A percentile compares a stretch with the other conserved stretches of the same genome.
These are phyloP conservation scores for Enteromius afrohamiltoni DNA, from an alignment of 2,797 vertebrate genomes.

Conservation along the genomic window DNA sequence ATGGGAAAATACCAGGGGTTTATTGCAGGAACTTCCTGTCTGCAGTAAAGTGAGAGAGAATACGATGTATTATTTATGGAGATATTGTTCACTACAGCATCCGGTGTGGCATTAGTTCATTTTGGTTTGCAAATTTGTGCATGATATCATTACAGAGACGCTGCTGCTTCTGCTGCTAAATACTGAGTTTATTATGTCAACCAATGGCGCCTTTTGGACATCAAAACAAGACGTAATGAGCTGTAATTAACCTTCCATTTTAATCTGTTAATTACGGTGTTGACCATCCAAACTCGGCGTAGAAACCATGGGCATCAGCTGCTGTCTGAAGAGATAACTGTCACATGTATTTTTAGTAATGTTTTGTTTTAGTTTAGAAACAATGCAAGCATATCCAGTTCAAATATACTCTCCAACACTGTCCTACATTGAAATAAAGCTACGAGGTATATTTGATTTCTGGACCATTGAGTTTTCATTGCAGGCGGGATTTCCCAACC, in stretches of 20 bases:
- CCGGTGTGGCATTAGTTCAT: constrained; percentile 24
- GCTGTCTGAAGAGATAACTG: constrained; percentile 16
- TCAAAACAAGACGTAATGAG: constrained; percentile 51
- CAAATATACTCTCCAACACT: background rate
- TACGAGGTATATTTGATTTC: background rate
- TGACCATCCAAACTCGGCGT: constrained; percentile 1
- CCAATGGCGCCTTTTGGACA: constrained; percentile 42
- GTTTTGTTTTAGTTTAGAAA: constrained; percentile 11
- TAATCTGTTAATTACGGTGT: constrained; percentile 59
- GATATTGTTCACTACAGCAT: background rate
- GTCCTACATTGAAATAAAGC: too few species aligned
- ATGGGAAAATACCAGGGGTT: constrained; percentile 33
- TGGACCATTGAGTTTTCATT: background rate
- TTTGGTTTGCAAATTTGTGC: constrained; percentile 29
- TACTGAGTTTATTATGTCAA: constrained; percentile 33
- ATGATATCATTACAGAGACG: constrained; percentile 30
- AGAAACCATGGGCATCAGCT: constrained; percentile 17
- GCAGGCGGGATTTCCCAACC: background rate
- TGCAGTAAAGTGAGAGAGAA: background rate
- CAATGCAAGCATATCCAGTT: background rate
- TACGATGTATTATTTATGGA: constrained; percentile 21
- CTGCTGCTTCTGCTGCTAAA: constrained; percentile 22
- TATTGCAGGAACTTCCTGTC: constrained; percentile 17
- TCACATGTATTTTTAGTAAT: constrained; percentile 26
- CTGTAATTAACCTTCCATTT: constrained; percentile 55